Evolutionary conservation across 2,888 invertebrate species (phyloP), one percentile per base, ranked within the genome.

Genomic region (Matsumyia berberina): DNA sequence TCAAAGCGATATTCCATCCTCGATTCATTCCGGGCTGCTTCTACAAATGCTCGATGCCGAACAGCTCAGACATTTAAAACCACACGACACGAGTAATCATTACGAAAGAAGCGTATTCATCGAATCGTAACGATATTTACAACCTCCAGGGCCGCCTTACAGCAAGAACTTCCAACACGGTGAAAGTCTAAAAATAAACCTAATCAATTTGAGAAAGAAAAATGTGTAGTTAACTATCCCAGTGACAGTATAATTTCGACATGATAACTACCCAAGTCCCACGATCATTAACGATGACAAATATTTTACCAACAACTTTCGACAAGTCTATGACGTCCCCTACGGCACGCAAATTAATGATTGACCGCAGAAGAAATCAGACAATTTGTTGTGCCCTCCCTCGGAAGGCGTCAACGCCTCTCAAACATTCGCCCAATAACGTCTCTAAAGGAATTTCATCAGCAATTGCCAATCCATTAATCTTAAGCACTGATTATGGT

Each of bases 381-480:
- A 19, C 46, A 17, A 46, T 46, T 46, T 46, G 46, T 46, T 19
- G 9, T 8, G 11, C 9, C 46, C 17, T 46, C 19, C 46, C 46
- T 46, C 24, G 46, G 46, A 46, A 19, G 9, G 46, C 19, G 9
- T 17, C 17, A 46, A 46, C 46, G 46, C 46, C 46, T 46, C 11
- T 11, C 19, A 46, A 15, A 11, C 17, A 46, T 46, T 46, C 46
- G 17, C 6, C 55, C 29, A 60, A 31, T 15, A 31, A 11, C 9
- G 49, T 39, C 58, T 58, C 11, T n/a, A 49, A n/a, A 49, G 17
- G 37, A 4, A 49, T 58, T 70, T 58, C 58, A 58, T 70, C 70
- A 60, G 49, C 58, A 70, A 46, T 39, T 29, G 49, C 39, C 39
- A 29, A 15, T 58, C 39, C 70, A 70, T 70, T 70, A 70, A 58